phyloP scores from a whole-genome alignment of 2,797 vertebrate species.

The Neosilurus hyrtlii region DNA sequence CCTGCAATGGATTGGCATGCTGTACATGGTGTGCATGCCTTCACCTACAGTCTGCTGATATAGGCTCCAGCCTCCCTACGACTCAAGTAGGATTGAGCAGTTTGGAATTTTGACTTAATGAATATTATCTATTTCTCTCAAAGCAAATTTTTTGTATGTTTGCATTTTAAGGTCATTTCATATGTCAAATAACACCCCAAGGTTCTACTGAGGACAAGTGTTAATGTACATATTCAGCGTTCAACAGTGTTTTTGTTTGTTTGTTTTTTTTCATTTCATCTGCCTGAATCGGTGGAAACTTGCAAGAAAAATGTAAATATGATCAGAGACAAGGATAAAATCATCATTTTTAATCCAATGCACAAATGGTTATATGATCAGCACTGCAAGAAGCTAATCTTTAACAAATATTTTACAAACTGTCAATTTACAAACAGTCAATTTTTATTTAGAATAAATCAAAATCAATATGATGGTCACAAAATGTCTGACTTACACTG shows the following conservation, averaged over 20 bases:
- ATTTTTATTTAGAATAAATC: neutral
- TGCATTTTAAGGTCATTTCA: neutral
- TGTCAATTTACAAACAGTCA: too few relatives aligned
- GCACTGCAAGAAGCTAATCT: neutral
- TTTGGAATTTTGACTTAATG: neutral
- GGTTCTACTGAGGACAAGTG: neutral
- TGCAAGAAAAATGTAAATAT: neutral
- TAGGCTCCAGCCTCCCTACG: too few relatives aligned
- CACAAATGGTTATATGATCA: neutral
- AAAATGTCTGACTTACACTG: neutral
- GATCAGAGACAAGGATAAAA: neutral
- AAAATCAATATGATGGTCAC: neutral
- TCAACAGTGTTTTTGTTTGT: neutral
- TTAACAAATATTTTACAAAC: neutral
- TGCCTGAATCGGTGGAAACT: neutral
- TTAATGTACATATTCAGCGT: conserved; percentile 1
- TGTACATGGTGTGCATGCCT: too few relatives aligned
- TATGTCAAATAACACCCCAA: neutral
- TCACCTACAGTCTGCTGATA: too few relatives aligned
- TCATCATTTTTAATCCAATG: neutral
- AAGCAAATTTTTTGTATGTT: neutral
- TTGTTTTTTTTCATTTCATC: neutral
- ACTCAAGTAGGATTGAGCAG: too few relatives aligned
- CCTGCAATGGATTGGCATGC: too few relatives aligned
- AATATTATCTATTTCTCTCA: neutral